Percentiles rank a stretch among this genome's conserved stretches.
These are phyloP conservation scores for Steatornis caripensis DNA, from an alignment of 2,113 vertebrate species.

Conservation along the genomic window DNA sequence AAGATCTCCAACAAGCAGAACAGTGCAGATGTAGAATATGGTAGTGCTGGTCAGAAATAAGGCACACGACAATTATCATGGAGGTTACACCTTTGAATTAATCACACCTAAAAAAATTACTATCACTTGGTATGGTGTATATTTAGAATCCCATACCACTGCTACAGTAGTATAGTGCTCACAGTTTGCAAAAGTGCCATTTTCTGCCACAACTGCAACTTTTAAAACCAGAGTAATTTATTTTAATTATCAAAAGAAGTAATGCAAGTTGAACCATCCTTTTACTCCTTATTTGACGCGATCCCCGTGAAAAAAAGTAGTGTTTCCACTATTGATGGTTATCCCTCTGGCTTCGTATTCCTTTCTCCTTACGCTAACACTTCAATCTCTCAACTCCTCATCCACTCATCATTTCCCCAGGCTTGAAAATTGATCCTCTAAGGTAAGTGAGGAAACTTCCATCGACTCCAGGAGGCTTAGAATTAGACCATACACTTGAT, in stretches of 20 bases:
- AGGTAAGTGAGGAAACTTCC: conserved; percentile 41
- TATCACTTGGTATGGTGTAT: not conserved
- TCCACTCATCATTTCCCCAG: conserved; percentile 60
- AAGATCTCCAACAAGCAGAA: not conserved
- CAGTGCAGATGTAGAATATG: not conserved
- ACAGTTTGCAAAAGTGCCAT: not conserved
- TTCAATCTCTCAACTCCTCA: conserved; percentile 58
- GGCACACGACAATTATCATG: not conserved
- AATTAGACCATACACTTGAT: conserved; percentile 10
- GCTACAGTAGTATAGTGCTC: not conserved
- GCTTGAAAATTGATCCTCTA: conserved; percentile 43
- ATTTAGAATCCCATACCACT: not conserved
- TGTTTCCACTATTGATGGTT: conserved; percentile 2
- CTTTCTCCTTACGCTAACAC: conserved; percentile 40
- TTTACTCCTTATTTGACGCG: not conserved
- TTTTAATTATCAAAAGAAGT: not conserved
- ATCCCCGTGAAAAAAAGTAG: not conserved
- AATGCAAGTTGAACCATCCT: not conserved
- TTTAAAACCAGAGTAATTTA: not conserved
- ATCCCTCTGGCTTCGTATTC: not conserved
- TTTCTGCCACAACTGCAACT: not conserved
- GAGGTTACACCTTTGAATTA: not conserved
- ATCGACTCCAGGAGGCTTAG: conserved; percentile 27
- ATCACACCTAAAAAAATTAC: not conserved
- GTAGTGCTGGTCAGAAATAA: not conserved